Evolutionary conservation across 2,797 vertebrate species (phyloP).

Genomic region (Limosa lapponica): DNA sequence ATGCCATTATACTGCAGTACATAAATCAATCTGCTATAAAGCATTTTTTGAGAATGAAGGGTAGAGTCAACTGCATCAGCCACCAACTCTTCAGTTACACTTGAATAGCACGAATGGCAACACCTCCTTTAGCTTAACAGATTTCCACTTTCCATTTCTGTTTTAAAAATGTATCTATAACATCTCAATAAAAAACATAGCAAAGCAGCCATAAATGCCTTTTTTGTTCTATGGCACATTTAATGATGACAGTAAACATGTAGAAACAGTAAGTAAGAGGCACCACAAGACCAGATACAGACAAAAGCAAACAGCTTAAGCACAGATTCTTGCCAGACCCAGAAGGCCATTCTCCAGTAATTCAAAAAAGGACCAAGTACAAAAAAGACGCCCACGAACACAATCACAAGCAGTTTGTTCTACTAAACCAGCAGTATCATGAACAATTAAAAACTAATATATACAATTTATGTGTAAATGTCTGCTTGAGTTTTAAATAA

Average conservation of each 20-base stretch:
- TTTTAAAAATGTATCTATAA: background rate
- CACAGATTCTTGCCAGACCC: background rate
- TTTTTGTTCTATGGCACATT: background rate
- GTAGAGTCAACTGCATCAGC: background rate
- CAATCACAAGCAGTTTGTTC: background rate
- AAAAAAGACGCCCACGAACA: background rate
- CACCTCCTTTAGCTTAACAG: background rate
- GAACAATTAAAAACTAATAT: background rate
- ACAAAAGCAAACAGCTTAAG: background rate
- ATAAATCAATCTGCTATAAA: background rate
- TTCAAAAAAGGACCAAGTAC: background rate
- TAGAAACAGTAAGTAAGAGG: background rate
- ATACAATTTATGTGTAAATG: background rate
- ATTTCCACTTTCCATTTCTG: background rate
- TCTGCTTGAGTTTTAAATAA: background rate
- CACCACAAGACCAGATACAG: background rate
- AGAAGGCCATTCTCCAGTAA: background rate
- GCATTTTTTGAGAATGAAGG: background rate
- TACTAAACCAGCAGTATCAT: background rate
- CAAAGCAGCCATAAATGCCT: background rate
- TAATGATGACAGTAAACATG: background rate
- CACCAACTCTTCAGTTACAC: background rate
- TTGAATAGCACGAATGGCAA: background rate
- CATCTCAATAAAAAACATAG: background rate
- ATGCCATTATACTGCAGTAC: background rate